Evolutionary conservation across 2,888 invertebrate species (phyloP).

Genomic region (Alcis repandata): DNA sequence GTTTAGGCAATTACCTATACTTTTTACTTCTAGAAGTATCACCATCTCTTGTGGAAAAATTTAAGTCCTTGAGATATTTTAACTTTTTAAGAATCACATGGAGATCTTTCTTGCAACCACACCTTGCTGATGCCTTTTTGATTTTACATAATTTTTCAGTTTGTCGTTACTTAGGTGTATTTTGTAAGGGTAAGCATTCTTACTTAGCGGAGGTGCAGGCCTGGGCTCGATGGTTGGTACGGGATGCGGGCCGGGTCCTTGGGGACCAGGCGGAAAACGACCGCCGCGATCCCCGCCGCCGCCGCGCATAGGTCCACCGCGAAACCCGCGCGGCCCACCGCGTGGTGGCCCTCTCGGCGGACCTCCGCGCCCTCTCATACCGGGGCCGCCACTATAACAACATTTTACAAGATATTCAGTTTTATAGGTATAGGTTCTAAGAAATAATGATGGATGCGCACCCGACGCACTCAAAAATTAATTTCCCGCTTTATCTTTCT

Average conservation of each 20-base stretch:
- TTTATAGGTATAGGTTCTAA: neutral
- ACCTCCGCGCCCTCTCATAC: slow-evolving; percentile 78
- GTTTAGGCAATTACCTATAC: too few relatives aligned
- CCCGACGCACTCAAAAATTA: neutral
- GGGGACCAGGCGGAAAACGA: slow-evolving; percentile 78
- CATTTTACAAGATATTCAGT: neutral
- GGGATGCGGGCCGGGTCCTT: slow-evolving; percentile 82
- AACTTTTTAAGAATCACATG: too few relatives aligned
- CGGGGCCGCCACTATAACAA: slow-evolving; percentile 67
- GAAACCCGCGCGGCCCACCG: slow-evolving; percentile 77
- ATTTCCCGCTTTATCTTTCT: slow-evolving; percentile 12
- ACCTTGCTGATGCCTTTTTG: too few relatives aligned
- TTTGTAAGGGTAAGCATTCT: slow-evolving; percentile 37
- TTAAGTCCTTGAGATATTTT: too few relatives aligned
- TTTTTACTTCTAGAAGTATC: too few relatives aligned
- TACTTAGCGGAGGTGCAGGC: slow-evolving; percentile 75
- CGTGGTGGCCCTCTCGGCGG: slow-evolving; percentile 71
- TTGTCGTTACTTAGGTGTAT: too few relatives aligned
- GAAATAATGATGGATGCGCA: neutral
- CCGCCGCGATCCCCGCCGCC: slow-evolving; percentile 79
- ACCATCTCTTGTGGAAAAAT: too few relatives aligned
- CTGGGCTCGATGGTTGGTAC: slow-evolving; percentile 82
- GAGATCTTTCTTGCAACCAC: too few relatives aligned
- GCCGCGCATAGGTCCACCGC: slow-evolving; percentile 79
- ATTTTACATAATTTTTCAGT: too few relatives aligned